A percentile compares a stretch with the other conserved stretches of the same genome.
These are phyloP conservation scores for Hemichromis elongatus DNA, from an alignment of 2,113 vertebrate genomes.

Conservation along the genomic window DNA sequence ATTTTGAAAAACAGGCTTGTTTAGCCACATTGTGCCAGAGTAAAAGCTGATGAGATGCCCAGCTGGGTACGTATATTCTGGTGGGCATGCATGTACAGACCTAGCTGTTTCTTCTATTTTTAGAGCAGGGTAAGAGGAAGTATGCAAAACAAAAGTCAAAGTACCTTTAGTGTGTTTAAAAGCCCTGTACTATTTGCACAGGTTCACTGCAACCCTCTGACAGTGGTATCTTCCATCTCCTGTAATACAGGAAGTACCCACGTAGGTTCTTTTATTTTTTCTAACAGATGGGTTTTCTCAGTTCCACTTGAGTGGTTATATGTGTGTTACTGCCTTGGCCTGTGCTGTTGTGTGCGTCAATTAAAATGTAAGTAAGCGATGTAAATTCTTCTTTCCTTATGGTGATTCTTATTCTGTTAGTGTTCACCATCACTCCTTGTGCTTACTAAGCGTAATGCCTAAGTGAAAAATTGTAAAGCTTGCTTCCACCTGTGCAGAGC, in stretches of 20 bases:
- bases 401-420: not conserved
- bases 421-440: not conserved
- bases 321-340: not conserved
- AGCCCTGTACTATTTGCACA: not conserved
- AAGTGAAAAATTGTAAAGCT: not conserved
- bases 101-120: not conserved
- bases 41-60: not conserved
- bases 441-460: accelerated
- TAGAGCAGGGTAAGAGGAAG: not conserved
- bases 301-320: not conserved
- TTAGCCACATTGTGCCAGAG: not conserved
- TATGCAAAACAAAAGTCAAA: not conserved
- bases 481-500: not conserved
- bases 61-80: not conserved
- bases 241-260: not conserved
- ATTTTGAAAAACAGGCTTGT: accelerated
- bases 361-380: not conserved
- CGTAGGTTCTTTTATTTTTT: not conserved
- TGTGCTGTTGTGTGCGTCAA: not conserved
- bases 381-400: accelerated
- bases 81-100: not conserved
- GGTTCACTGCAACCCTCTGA: not conserved
- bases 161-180: not conserved
- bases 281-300: not conserved
- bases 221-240: not conserved